Evolutionary conservation across 2,888 invertebrate species (phyloP).

Genomic region (Rotaria magnacalcarata): DNA sequence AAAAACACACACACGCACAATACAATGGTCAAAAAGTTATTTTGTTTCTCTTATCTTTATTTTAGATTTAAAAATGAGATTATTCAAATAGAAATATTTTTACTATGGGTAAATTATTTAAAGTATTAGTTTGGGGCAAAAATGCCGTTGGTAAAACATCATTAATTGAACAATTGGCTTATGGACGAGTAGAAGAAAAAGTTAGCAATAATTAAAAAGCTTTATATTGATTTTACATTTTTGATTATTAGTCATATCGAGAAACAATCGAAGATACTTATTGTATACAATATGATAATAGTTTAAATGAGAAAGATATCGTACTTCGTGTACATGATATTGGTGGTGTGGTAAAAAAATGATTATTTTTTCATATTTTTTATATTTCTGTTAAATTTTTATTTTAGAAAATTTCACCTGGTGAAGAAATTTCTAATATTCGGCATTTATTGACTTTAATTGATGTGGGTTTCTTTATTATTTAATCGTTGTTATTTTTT

Average conservation of each 20-base stretch:
- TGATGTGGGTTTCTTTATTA: not conserved
- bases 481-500: not conserved
- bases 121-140: conserved; percentile 16
- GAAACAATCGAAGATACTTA: conserved; percentile 29
- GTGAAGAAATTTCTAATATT: conserved; percentile 7
- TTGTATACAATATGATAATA: conserved; percentile 32
- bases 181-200: conserved; percentile 18
- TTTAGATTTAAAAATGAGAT: not conserved
- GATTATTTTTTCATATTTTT: no score
- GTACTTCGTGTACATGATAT: conserved; percentile 10
- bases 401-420: not conserved
- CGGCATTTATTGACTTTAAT: not conserved
- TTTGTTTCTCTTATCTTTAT: not conserved
- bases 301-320: conserved; percentile 30
- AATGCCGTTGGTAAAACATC: not conserved
- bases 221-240: not conserved
- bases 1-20: not conserved
- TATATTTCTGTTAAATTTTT: not conserved
- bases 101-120: conserved; percentile 10
- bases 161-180: conserved; percentile 32
- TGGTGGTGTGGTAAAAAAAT: conserved; percentile 3
- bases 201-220: not conserved
- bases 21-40: not conserved
- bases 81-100: not conserved
- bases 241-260: not conserved